Conservation (phyloP, 2,888 invertebrate species). For the Meta bourneti region DNA sequence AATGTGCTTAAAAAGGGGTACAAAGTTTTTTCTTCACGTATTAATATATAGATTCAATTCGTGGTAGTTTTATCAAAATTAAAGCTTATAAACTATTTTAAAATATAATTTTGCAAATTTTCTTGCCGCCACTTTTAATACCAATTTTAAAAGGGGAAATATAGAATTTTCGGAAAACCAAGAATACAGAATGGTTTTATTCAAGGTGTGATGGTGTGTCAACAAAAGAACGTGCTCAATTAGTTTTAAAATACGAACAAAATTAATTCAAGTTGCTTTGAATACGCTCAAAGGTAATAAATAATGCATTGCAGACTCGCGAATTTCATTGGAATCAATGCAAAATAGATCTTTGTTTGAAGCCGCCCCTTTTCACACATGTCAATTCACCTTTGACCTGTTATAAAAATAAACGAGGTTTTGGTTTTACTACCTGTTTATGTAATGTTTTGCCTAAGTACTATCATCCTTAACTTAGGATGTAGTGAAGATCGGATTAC, state of each 20-base stretch:
- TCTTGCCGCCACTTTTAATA: no score
- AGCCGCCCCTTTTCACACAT: background rate
- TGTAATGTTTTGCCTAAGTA: conserved; percentile 9
- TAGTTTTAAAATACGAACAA: background rate
- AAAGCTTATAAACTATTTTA: no score
- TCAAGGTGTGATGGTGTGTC: background rate
- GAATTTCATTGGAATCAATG: background rate
- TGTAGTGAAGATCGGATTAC: conserved; percentile 29
- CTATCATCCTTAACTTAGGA: conserved; percentile 14
- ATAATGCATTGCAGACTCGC: background rate
- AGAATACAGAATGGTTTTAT: no score
- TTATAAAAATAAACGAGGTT: background rate
- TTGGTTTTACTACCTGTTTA: background rate
- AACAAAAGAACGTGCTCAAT: background rate
- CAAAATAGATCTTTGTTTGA: background rate
- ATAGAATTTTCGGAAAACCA: no score
- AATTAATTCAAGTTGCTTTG: background rate
- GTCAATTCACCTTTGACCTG: background rate
- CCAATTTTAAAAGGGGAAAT: no score
- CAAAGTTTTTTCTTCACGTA: no score
- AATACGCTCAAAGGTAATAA: background rate
- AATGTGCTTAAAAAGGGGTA: no score
- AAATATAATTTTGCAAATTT: no score
- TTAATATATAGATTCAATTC: no score
- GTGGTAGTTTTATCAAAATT: no score